A percentile compares a stretch with the other conserved stretches of the same genome.
Conservation (phyloP, 92 coral and sea anemone species). For the Heteractis magnifica region DNA sequence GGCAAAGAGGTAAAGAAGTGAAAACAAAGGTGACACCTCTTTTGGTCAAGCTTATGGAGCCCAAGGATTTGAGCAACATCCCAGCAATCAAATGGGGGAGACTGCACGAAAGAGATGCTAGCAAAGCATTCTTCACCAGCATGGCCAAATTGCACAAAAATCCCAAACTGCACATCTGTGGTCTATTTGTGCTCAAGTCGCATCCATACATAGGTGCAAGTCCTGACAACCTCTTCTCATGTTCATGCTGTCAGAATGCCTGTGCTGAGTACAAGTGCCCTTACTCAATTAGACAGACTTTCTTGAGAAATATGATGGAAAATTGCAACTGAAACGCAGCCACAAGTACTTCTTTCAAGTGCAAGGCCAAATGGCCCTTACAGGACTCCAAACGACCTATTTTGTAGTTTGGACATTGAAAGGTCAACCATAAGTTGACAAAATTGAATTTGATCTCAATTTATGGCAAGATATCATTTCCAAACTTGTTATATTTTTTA, state of each 20-base stretch:
- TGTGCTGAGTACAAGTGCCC: conserved; percentile 6
- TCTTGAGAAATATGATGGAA: not conserved
- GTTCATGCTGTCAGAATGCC: not conserved
- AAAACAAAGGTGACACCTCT: conserved; percentile 25
- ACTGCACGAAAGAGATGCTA: not conserved
- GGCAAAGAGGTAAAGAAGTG: conserved; percentile 27
- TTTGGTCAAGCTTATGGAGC: conserved; percentile 15
- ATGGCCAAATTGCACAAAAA: not conserved
- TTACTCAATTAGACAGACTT: not conserved
- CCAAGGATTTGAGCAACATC: conserved; percentile 3
- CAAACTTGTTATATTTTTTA: conserved; percentile 36
- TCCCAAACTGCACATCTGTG: not conserved
- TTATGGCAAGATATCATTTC: conserved; percentile 25
- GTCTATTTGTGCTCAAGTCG: not conserved
- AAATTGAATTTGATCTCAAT: not conserved
- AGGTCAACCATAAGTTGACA: not conserved
- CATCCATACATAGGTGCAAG: not conserved
- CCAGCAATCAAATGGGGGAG: not conserved
- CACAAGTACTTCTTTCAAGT: conserved; percentile 54
- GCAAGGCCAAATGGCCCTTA: conserved; percentile 49
- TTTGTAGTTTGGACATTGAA: conserved; percentile 32
- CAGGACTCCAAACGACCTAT: conserved; percentile 32
- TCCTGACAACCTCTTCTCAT: not conserved
- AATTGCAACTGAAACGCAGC: not conserved
- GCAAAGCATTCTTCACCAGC: not conserved